Conservation (phyloP, 2,113 vertebrate genomes). For the Hemichromis elongatus region DNA sequence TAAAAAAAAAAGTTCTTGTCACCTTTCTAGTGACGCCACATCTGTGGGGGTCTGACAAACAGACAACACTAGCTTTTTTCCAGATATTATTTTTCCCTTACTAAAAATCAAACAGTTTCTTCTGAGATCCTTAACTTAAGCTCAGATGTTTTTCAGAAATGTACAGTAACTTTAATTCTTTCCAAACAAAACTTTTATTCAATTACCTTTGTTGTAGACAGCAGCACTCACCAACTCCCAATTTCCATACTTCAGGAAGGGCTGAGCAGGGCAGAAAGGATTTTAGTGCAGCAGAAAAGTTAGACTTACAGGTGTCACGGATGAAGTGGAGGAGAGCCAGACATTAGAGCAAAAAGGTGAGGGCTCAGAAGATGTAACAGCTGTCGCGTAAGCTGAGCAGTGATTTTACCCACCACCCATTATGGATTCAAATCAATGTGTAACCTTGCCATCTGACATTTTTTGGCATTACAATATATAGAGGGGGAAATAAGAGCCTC, state of each 20-base stretch:
- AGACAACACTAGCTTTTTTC: background rate
- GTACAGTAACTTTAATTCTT: background rate
- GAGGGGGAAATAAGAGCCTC: too few relatives aligned
- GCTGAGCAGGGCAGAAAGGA: background rate
- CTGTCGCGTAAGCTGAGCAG: background rate
- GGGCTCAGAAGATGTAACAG: rapidly evolving
- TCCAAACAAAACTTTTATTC: background rate
- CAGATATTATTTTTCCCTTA: background rate
- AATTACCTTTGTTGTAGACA: background rate
- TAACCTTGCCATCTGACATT: background rate
- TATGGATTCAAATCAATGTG: background rate
- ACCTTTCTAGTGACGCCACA: background rate
- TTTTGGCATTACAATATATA: too few relatives aligned
- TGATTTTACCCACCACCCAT: background rate
- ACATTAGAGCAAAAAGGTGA: background rate
- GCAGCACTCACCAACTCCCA: background rate
- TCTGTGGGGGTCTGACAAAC: background rate
- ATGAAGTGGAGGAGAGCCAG: background rate
- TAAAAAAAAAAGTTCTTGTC: rapidly evolving
- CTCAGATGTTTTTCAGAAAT: background rate
- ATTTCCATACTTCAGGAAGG: background rate
- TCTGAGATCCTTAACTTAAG: background rate
- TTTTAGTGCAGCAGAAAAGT: background rate
- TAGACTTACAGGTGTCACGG: background rate
- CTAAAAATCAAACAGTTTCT: background rate